phyloP scores from a whole-genome alignment of 1,140 invertebrate species.

The Orussus abietinus region DNA sequence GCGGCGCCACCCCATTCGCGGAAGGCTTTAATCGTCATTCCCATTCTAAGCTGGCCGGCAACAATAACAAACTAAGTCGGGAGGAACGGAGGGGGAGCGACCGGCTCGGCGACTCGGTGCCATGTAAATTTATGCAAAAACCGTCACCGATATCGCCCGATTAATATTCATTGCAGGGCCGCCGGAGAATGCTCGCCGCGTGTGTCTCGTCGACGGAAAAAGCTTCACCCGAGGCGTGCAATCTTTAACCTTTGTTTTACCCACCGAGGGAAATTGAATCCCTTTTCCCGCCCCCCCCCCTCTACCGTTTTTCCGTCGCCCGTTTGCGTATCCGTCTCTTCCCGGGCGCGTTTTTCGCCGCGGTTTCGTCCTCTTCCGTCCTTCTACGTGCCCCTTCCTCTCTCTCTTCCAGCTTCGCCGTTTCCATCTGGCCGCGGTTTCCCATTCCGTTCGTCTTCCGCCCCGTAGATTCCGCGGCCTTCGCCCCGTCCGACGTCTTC shows the following conservation, averaged over 20 bases:
- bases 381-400: no score
- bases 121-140: slow-evolving; percentile 42
- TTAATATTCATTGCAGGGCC: slow-evolving; percentile 43
- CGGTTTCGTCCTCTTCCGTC: no score
- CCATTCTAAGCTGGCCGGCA: slow-evolving; percentile 5
- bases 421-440: neutral
- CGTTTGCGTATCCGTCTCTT: no score
- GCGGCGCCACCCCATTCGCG: neutral
- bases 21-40: slow-evolving; percentile 1
- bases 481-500: no score
- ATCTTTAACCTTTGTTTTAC: slow-evolving; percentile 1
- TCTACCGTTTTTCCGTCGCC: no score
- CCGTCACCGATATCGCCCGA: slow-evolving; percentile 39
- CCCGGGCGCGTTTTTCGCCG: no score
- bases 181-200: no score
- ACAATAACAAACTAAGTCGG: slow-evolving; percentile 12
- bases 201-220: no score
- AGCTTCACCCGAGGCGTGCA: neutral
- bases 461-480: no score
- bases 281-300: no score
- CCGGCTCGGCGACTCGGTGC: neutral
- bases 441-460: neutral
- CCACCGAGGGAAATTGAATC: neutral
- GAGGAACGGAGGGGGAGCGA: no score
- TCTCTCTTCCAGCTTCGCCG: no score